Evolutionary conservation across 2,888 invertebrate species (phyloP).

Genomic region (Tipula vernalis): DNA sequence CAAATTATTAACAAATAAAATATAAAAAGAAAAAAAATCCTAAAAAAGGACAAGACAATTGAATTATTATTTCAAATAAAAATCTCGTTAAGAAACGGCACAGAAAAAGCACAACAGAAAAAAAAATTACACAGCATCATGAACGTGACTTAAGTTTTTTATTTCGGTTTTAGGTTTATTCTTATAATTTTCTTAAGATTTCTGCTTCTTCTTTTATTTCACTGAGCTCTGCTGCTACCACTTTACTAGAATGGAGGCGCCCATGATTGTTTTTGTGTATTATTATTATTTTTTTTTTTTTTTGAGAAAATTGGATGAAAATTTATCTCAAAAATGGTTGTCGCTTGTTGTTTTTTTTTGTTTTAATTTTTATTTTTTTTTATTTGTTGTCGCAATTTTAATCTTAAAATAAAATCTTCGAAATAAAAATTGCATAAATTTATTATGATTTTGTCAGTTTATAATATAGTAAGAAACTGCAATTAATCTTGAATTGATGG

Average conservation of each 20-base stretch:
- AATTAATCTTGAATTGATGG: neutral
- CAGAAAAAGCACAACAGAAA: neutral
- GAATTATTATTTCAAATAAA: slow-evolving; percentile 4
- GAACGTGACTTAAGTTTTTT: neutral
- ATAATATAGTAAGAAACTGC: neutral
- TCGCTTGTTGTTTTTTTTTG: neutral
- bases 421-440: neutral
- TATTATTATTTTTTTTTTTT: neutral
- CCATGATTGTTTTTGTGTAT: neutral
- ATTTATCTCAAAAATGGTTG: neutral
- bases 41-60: slow-evolving; percentile 4
- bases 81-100: slow-evolving; percentile 1
- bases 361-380: neutral
- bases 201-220: neutral
- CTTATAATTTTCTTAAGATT: neutral
- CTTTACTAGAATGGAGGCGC: neutral
- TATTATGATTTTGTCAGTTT: neutral
- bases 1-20: slow-evolving; percentile 1
- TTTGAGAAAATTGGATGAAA: neutral
- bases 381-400: neutral
- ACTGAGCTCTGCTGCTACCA: neutral
- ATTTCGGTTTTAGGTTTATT: neutral
- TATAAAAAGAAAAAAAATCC: neutral
- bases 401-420: neutral
- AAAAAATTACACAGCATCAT: neutral